phyloP scores from a whole-genome alignment of 2,113 vertebrate genomes.

The Microcebus murinus region DNA sequence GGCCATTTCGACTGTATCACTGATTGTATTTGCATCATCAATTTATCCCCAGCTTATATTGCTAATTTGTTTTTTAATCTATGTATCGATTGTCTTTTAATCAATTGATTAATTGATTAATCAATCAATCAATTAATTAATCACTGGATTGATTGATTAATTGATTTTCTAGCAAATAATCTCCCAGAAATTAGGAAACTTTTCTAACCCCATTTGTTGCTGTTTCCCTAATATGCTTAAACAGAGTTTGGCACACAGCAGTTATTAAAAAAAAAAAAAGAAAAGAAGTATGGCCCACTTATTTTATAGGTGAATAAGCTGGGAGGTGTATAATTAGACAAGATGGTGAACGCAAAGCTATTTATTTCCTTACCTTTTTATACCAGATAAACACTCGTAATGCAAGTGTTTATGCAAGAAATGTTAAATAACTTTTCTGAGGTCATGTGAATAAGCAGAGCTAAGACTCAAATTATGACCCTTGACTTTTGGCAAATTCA shows the following conservation, averaged over 20 bases:
- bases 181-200: background rate
- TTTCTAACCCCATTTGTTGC: background rate
- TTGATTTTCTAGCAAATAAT: background rate
- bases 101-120: no score
- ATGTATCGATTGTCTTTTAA: no score
- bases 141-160: no score
- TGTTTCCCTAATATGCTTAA: background rate
- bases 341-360: no score
- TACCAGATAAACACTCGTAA: no score
- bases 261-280: background rate
- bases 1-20: rapidly evolving
- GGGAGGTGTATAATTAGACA: no score
- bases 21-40: background rate
- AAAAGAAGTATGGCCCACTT: background rate
- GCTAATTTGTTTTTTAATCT: background rate
- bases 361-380: no score
- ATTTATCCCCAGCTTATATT: background rate
- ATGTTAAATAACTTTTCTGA: background rate
- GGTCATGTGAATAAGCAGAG: background rate
- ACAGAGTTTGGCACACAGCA: background rate
- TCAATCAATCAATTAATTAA: no score
- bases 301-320: background rate
- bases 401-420: no score
- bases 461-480: background rate
- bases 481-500: background rate